Base-by-base conservation (phyloP, 2,888 invertebrate species). In the Octonoba sinensis region DNA sequence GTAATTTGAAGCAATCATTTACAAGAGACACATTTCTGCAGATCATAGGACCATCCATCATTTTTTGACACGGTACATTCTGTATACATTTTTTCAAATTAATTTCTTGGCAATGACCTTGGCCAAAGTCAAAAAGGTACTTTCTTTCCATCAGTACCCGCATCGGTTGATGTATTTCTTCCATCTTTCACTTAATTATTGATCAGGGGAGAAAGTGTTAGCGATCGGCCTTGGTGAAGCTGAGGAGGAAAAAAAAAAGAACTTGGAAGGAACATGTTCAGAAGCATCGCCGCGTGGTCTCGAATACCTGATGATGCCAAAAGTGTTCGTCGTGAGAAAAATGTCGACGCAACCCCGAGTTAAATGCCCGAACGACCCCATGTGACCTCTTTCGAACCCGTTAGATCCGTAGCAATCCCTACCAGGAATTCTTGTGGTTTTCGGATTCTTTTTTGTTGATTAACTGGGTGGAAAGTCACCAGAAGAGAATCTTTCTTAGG, bases 341-440 rank as follows among this genome's bases (percentile, higher is more conserved):
- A 60, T 59, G 54, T 59, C 44, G 60, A 47, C n/a, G 15, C 27
- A 56, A 16, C 11, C 56, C 27, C 24, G 62, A 70, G 46, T 60
- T 77, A 64, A 78, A 71, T 56, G 77, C 65, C 71, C 77, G 77
- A 59, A 22, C 71, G 71, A 71, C 77, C 77, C 59, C 22, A 49
- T 46, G 11, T 78, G 77, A 78, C 77, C 77, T 70, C 24, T 3
- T 24, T 15, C 44, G 44, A 78, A 78, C 77, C 77, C 77, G 77
- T 78, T 78, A 78, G 77, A 13, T 78, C 71, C 77, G 18, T 27
- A 44, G 46, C 54, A 69, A 69, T 69, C 67, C 20, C 27, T 51
- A 54, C 54, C 36, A 18, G 3, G 27, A 44, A 75, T 75, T 24
- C 60, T 59, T 69, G 75, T 69, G 75, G 67, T 60, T 75, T 59